These are phyloP conservation scores for Poecile atricapillus DNA, from an alignment of 2,113 vertebrate genomes.

Conservation along the genomic window DNA sequence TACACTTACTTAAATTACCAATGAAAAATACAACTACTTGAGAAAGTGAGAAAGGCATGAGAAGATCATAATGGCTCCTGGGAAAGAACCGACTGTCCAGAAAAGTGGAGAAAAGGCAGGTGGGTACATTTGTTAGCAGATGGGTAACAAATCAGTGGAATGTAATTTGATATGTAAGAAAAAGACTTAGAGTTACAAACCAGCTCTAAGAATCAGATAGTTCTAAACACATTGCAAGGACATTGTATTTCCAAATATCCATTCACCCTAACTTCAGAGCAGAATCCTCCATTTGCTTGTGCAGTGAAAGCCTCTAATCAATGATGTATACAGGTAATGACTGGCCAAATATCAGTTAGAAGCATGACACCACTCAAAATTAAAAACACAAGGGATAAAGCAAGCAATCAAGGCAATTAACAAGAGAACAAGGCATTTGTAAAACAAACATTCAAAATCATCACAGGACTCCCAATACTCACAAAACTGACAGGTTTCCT, in stretches of 20 bases:
- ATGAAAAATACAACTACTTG: background rate
- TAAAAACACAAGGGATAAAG: background rate
- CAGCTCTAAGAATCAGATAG: background rate
- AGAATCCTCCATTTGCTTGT: background rate
- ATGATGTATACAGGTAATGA: background rate
- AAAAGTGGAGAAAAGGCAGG: background rate
- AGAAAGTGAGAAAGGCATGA: background rate
- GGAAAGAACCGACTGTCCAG: background rate
- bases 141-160: background rate
- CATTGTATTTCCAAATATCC: background rate
- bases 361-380: background rate
- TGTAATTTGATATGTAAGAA: background rate
- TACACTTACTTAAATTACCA: background rate
- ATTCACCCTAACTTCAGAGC: background rate
- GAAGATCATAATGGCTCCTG: background rate
- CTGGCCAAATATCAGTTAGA: background rate
- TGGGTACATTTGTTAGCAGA: accelerated
- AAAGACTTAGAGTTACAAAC: background rate
- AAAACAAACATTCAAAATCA: background rate
- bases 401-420: background rate
- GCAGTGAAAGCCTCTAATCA: background rate
- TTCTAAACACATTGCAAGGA: background rate
- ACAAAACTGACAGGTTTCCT: background rate
- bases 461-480: background rate
- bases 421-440: background rate